Percentiles rank a stretch among this genome's conserved stretches.
phyloP scores from a whole-genome alignment of 2,888 invertebrate genomes.

The Nemotelus nigrinus region DNA sequence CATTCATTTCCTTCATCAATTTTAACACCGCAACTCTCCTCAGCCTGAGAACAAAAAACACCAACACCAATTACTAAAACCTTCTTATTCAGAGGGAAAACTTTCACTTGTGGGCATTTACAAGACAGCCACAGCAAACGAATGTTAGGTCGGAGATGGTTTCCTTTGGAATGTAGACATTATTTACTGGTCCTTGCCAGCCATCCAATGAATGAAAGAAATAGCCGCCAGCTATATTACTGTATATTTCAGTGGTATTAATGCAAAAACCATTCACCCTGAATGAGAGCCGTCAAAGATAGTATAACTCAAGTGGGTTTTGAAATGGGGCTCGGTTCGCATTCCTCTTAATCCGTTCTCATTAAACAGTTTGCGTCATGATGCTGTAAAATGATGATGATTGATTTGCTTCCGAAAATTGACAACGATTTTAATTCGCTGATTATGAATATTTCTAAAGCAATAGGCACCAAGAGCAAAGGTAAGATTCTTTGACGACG shows the following conservation, averaged over 20 bases:
- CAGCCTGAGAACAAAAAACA: neutral
- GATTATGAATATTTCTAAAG: too few species aligned
- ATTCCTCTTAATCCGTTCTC: too few species aligned
- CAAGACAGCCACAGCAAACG: slow-evolving; percentile 19
- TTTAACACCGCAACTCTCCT: too few species aligned
- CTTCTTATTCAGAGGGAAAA: neutral
- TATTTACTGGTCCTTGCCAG: slow-evolving; percentile 38
- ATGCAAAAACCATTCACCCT: slow-evolving; percentile 29
- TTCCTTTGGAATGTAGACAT: slow-evolving; percentile 8
- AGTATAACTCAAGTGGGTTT: slow-evolving; percentile 9
- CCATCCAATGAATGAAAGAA: slow-evolving; percentile 20
- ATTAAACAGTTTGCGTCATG: neutral
- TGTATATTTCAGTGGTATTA: slow-evolving; percentile 41
- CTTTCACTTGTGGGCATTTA: slow-evolving; percentile 16
- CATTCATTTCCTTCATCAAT: too few species aligned
- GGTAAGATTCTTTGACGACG: too few species aligned
- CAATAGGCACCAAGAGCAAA: too few species aligned
- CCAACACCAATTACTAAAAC: neutral
- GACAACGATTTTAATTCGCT: too few species aligned
- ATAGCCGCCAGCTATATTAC: slow-evolving; percentile 33
- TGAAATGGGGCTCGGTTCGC: neutral
- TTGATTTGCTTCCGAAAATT: too few species aligned
- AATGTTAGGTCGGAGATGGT: neutral
- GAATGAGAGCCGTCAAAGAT: slow-evolving; percentile 5
- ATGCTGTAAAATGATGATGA: too few species aligned